Evolutionary conservation across 1,140 invertebrate genomes (phyloP).

Genomic region (Apis dorsata): DNA sequence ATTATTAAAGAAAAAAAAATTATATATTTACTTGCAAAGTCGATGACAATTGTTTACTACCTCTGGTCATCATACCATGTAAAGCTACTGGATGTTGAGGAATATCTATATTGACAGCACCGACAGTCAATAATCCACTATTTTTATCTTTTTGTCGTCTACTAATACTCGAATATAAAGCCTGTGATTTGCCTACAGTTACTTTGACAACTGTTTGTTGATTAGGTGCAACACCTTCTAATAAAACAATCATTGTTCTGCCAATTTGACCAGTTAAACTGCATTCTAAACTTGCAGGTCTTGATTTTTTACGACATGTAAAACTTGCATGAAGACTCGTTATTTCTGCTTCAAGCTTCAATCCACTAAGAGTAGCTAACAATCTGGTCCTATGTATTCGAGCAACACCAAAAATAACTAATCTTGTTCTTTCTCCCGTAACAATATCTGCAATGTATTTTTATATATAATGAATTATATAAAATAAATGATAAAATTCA

Average conservation of each 20-base stretch:
- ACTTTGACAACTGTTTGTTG: slow-evolving; percentile 97
- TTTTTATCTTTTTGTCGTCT: slow-evolving; percentile 91
- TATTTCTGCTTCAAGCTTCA: slow-evolving; percentile 95
- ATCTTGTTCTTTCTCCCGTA: slow-evolving; percentile 80
- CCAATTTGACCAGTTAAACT: slow-evolving; percentile 95
- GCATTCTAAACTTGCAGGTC: slow-evolving; percentile 87
- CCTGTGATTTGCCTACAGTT: slow-evolving; percentile 94
- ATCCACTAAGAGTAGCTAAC: slow-evolving; percentile 93
- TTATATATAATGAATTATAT: slow-evolving; percentile 44
- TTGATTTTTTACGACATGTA: slow-evolving; percentile 89
- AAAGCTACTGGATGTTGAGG: slow-evolving; percentile 97
- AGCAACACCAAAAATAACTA: slow-evolving; percentile 92
- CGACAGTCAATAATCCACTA: slow-evolving; percentile 92
- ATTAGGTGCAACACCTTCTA: slow-evolving; percentile 93
- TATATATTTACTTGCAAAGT: slow-evolving; percentile 85
- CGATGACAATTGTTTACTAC: slow-evolving; percentile 95
- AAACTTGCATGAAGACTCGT: slow-evolving; percentile 90
- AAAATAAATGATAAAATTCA: neutral
- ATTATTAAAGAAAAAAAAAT: neutral
- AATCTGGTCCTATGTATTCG: slow-evolving; percentile 93
- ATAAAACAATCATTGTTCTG: slow-evolving; percentile 93
- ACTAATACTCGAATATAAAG: slow-evolving; percentile 91
- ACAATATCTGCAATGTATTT: slow-evolving; percentile 71
- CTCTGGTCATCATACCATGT: slow-evolving; percentile 98
- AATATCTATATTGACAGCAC: slow-evolving; percentile 94